Conservation (phyloP, 2,113 vertebrate species). For the Percina caprodes region DNA sequence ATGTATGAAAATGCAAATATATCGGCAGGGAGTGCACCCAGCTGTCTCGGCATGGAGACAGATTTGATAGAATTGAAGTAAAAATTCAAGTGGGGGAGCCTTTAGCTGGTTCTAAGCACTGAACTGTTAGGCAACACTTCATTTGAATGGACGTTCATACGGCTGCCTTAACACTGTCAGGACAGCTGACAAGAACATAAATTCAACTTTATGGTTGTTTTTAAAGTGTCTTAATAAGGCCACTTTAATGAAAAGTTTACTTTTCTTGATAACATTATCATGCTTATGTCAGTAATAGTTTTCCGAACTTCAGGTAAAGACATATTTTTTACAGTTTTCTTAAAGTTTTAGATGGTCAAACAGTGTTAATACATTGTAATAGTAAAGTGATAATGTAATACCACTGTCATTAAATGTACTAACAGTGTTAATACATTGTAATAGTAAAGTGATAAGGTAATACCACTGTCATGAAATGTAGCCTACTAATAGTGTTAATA, state of each 20-base stretch:
- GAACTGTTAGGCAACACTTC: conserved; percentile 18
- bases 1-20: conserved; percentile 79
- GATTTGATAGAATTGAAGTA: conserved; percentile 49
- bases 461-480: not conserved
- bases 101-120: conserved; percentile 34
- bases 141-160: not conserved
- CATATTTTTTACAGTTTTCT: not conserved
- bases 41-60: conserved; percentile 39
- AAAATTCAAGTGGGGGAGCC: conserved; percentile 39
- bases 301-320: not conserved
- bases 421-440: no score
- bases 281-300: not conserved
- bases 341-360: not conserved
- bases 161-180: conserved; percentile 2
- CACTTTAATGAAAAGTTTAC: not conserved
- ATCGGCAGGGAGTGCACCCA: conserved; percentile 57
- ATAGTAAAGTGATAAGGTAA: not conserved
- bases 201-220: conserved; percentile 18
- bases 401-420: not conserved
- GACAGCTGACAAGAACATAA: not conserved
- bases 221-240: not conserved
- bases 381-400: not conserved
- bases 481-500: not conserved
- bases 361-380: not conserved
- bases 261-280: not conserved